Evolutionary conservation across 2,888 invertebrate species (phyloP), one percentile per base, ranked within the genome.

Genomic region (Leucoma salicis): DNA sequence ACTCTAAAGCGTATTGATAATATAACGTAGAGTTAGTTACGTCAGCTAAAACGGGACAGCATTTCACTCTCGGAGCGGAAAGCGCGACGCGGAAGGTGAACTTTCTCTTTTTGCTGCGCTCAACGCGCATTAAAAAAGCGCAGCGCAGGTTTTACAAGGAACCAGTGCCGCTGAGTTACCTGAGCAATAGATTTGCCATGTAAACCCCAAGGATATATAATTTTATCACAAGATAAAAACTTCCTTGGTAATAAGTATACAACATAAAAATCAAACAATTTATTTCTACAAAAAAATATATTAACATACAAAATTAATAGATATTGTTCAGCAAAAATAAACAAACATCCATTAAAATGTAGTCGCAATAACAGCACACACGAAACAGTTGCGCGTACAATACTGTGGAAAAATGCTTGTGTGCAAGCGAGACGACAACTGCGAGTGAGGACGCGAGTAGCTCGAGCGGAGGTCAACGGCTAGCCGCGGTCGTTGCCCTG

Each of bases 401-500:
- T 78, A 82, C 65, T 68, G 76, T 75, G 71, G 71, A 77, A 78
- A 71, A 74, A 63, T 69, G 75, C 65, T 67, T 67, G 75, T 65
- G 83, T 59, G 74, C 45, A 79, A 85, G 74, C 56, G 79, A 66
- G 86, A 87, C 58, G 57, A 76, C 67, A 56, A 65, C 58, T 78
- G 62, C 60, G 63, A 67, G 70, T 82, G 82, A 85, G 84, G 85
- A 83, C 85, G 85, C 82, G 79, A 75, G 74, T 79, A 70, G 78
- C 78, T 78, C 77, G 73, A 76, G 78, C 88, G 88, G 90, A 90
- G 90, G 90, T 90, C 90, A 90, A 90, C 90, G 90, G 87, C 90
- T 89, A 90, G 86, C 87, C 83, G 90, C 90, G 90, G 90, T 89
- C 90, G 89, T 90, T 89, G 90, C 89, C 89, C 90, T 80, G 88